Conservation (phyloP, 2,797 vertebrate genomes). For the Microctenopoma steveboyesi region DNA sequence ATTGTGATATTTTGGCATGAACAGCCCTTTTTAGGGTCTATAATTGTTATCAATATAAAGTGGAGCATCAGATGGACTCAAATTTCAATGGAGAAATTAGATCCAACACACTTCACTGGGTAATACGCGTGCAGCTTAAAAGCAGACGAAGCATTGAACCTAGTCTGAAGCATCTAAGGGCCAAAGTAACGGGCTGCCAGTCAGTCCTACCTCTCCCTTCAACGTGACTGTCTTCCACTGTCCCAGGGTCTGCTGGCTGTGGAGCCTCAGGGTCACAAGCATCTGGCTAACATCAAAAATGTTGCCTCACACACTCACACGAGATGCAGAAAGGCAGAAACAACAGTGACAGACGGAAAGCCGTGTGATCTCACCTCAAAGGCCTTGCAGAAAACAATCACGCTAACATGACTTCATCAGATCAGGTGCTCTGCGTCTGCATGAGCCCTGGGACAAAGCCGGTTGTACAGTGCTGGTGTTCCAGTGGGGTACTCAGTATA, state of each 20-base stretch:
- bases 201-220: background rate
- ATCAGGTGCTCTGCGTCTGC: background rate
- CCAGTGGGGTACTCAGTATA: background rate
- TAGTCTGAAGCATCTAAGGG: constrained; percentile 8
- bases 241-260: background rate
- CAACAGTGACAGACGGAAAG: constrained; percentile 46
- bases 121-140: background rate
- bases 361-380: constrained; percentile 44
- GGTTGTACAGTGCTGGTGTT: background rate
- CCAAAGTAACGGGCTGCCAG: constrained; percentile 7
- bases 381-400: constrained; percentile 23
- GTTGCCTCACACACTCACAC: constrained; percentile 19
- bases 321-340: constrained; percentile 49
- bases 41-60: background rate
- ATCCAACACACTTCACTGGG: background rate
- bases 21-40: background rate
- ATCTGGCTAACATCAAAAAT: constrained; percentile 50
- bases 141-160: constrained; percentile 1
- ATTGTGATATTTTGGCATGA: background rate
- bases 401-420: constrained; percentile 19
- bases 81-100: background rate
- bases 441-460: background rate
- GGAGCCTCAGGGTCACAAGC: constrained; percentile 35
- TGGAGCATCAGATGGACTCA: background rate
- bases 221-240: background rate